Conservation (phyloP, 2,888 invertebrate genomes). For the Acrobasis consociella region DNA sequence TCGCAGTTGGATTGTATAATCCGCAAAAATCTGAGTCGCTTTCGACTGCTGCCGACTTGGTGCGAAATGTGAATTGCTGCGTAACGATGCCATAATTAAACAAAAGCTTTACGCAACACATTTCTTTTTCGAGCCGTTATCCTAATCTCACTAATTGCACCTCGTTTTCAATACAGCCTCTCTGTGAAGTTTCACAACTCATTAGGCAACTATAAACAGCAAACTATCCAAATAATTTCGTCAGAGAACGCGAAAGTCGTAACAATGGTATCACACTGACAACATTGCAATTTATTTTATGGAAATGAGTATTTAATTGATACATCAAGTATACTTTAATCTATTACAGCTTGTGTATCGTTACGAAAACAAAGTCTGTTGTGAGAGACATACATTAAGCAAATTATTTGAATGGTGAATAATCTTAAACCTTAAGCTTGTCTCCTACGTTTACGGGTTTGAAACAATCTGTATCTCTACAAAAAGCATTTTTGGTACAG, state of each 20-base stretch:
- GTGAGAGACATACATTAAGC: too few species aligned
- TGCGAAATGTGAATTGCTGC: slow-evolving; percentile 4
- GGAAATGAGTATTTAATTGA: slow-evolving; percentile 18
- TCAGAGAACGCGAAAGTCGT: slow-evolving; percentile 10
- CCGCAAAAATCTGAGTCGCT: not conserved
- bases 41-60: not conserved
- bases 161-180: slow-evolving; percentile 10
- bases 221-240: slow-evolving; percentile 16
- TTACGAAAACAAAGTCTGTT: not conserved
- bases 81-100: not conserved
- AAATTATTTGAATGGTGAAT: too few species aligned
- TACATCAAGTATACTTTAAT: not conserved
- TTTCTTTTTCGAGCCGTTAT: slow-evolving; percentile 14
- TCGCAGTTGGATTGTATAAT: not conserved
- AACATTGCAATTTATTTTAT: slow-evolving; percentile 5
- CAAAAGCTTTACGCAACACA: slow-evolving; percentile 15
- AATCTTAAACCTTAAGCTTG: too few species aligned
- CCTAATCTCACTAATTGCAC: slow-evolving; percentile 15
- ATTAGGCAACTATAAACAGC: slow-evolving; percentile 16
- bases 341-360: not conserved
- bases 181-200: slow-evolving; percentile 18
- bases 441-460: too few species aligned
- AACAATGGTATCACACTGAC: slow-evolving; percentile 15
- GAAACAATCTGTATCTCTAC: too few species aligned
- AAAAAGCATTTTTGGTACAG: too few species aligned